phyloP scores from a whole-genome alignment of 2,113 vertebrate species.

The Synchiropus splendidus region DNA sequence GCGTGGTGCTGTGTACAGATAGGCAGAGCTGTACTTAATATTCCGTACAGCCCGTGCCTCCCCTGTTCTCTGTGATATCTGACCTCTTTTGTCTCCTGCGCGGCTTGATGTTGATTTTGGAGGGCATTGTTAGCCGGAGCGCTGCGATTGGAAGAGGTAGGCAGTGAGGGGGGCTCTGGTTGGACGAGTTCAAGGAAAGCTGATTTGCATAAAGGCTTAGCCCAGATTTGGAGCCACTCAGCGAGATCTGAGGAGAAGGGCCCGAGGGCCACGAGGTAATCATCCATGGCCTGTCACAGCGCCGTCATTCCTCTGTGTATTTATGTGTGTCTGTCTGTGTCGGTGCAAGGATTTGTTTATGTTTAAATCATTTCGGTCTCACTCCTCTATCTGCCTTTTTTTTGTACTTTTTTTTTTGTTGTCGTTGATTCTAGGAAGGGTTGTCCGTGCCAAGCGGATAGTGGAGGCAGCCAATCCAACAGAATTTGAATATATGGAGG shows the following conservation, averaged over 20 bases:
- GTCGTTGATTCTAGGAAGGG: conserved; percentile 67
- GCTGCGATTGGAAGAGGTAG: conserved; percentile 54
- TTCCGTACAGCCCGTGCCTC: conserved; percentile 53
- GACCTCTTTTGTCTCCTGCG: conserved; percentile 68
- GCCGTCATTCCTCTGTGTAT: conserved; percentile 55
- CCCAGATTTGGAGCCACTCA: conserved; percentile 69
- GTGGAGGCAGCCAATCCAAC: conserved; percentile 69
- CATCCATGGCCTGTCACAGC: conserved; percentile 61
- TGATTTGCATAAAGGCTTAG: conserved; percentile 70
- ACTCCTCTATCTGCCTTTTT: conserved; percentile 13
- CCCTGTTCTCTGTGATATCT: conserved; percentile 66
- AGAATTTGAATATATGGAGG: conserved; percentile 71
- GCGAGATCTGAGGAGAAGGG: conserved; percentile 64
- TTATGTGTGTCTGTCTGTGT: too few species aligned
- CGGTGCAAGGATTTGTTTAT: conserved; percentile 28
- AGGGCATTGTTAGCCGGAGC: conserved; percentile 65
- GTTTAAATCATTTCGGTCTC: conserved; percentile 32
- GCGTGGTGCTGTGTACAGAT: conserved; percentile 54
- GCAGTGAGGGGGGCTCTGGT: conserved; percentile 49
- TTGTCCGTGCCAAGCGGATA: conserved; percentile 74
- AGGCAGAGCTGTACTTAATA: conserved; percentile 56
- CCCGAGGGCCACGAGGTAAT: conserved; percentile 66
- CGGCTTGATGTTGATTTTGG: conserved; percentile 67
- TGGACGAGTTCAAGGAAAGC: conserved; percentile 53
- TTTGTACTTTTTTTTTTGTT: conserved; percentile 17